Evolutionary conservation across 2,888 invertebrate species (phyloP), one percentile per base, ranked within the genome.

Genomic region (Ypsolopha sequella): DNA sequence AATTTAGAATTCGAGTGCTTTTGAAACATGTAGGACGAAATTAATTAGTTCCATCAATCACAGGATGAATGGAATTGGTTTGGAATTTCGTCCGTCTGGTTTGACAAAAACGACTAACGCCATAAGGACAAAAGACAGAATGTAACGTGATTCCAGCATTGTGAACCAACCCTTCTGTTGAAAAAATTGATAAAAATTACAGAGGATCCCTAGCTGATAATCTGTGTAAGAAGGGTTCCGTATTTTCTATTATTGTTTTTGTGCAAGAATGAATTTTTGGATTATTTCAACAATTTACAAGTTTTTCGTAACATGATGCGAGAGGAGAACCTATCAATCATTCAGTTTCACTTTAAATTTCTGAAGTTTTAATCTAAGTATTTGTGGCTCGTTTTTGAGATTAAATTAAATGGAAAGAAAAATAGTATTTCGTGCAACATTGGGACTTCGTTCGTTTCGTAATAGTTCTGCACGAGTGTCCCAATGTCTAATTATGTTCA

Each of bases 11-110:
- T 81, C 76, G 70, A 82, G 80, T 79, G 49, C 50, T 14, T 51
- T 41, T 41, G n/a, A 35, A 49, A 66, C 66, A 68, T 68, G 71
- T 65, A 70, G 72, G 66, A 78, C 75, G 66, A 81, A 82, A 86
- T 85, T 85, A 86, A 85, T 86, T 86, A 86, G 85, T 84, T 80
- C 70, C 84, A 86, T 86, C 85, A 79, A 84, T 86, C 85, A 82
- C 64, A 60, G 58, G 58, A 58, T 79, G 77, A 81, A 81, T 78
- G 65, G 74, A 74, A 79, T 76, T 77, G 74, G 67, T 64, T 57
- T 24, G 58, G 54, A 54, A 62, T 66, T 66, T 66, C 71, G 75
- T 78, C 76, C 78, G 76, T 76, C 73, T 76, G 79, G 64, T 65
- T 75, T 74, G 73, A 13, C 57, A 76, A 80, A 70, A 65, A 65